These are phyloP conservation scores for Dryobates pubescens DNA, from an alignment of 2,797 vertebrate genomes.

Conservation along the genomic window DNA sequence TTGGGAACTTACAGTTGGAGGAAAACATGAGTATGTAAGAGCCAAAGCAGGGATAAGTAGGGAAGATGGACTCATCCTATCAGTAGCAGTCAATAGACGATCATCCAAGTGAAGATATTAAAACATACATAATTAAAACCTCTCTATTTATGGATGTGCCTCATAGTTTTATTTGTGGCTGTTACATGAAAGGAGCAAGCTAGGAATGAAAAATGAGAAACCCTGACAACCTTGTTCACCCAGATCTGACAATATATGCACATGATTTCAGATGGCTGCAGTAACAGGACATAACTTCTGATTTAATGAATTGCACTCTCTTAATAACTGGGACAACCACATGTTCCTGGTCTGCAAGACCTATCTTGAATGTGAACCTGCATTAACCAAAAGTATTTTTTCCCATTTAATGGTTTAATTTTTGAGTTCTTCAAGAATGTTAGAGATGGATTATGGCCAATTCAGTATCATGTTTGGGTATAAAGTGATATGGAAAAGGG, in stretches of 20 bases:
- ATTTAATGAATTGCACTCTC: not conserved
- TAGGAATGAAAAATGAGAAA: not conserved
- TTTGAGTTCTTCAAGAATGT: not conserved
- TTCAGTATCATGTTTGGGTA: not conserved
- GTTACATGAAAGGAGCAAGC: not conserved
- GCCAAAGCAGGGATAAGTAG: not conserved
- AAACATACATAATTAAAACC: not conserved
- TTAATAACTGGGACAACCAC: not conserved
- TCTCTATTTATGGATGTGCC: not conserved
- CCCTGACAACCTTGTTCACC: not conserved
- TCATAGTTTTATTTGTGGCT: not conserved
- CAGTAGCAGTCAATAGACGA: not conserved
- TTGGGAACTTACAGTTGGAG: not conserved
- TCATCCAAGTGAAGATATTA: not conserved
- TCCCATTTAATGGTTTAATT: not conserved
- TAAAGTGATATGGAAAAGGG: not conserved
- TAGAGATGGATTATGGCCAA: not conserved
- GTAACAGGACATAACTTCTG: not conserved
- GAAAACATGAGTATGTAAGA: not conserved
- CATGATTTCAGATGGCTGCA: not conserved
- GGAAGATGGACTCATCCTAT: not conserved
- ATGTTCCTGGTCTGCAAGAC: not conserved
- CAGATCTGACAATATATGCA: not conserved
- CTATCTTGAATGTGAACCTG: not conserved
- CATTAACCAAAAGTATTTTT: not conserved